Percentiles rank a stretch among this genome's conserved stretches.
Conservation (phyloP, 2,888 invertebrate genomes). For the Corbicula japonica region DNA sequence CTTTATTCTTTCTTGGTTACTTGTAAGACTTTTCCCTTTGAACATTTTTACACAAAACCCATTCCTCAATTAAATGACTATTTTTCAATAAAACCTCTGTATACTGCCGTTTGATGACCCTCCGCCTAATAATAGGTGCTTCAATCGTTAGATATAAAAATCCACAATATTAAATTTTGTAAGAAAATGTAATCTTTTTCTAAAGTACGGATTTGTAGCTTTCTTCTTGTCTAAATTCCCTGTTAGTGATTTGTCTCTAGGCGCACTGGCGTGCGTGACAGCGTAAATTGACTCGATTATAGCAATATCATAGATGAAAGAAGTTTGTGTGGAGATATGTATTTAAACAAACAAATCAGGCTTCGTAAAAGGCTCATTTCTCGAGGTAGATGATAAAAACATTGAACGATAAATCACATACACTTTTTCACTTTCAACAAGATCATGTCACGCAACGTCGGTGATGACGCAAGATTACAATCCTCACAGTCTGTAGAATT, state of each 20-base stretch:
- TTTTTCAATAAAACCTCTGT: slow-evolving; percentile 65
- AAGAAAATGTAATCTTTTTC: slow-evolving; percentile 61
- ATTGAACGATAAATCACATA: slow-evolving; percentile 60
- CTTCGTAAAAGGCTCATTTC: slow-evolving; percentile 66
- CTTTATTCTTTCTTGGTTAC: slow-evolving; percentile 41
- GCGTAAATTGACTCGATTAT: slow-evolving; percentile 65
- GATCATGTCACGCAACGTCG: slow-evolving; percentile 57
- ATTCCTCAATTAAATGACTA: slow-evolving; percentile 64
- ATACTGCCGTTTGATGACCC: slow-evolving; percentile 58
- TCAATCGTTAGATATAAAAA: slow-evolving; percentile 49
- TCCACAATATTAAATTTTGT: slow-evolving; percentile 63
- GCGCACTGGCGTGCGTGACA: slow-evolving; percentile 50
- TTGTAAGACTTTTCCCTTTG: slow-evolving; percentile 52
- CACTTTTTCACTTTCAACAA: slow-evolving; percentile 60
- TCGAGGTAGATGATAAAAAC: slow-evolving; percentile 67
- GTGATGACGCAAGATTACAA: slow-evolving; percentile 58
- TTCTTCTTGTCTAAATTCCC: slow-evolving; percentile 54
- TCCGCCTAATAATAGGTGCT: slow-evolving; percentile 54
- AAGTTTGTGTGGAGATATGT: slow-evolving; percentile 61
- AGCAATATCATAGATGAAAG: slow-evolving; percentile 68
- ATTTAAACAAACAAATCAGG: slow-evolving; percentile 70
- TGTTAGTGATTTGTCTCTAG: slow-evolving; percentile 59
- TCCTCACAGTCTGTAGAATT: slow-evolving; percentile 44
- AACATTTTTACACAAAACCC: slow-evolving; percentile 42
- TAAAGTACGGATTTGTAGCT: slow-evolving; percentile 51